Percentiles rank a stretch among this genome's conserved stretches.
Evolutionary conservation across 2,888 invertebrate genomes (phyloP).

Genomic region (Athripsodes cinereus): DNA sequence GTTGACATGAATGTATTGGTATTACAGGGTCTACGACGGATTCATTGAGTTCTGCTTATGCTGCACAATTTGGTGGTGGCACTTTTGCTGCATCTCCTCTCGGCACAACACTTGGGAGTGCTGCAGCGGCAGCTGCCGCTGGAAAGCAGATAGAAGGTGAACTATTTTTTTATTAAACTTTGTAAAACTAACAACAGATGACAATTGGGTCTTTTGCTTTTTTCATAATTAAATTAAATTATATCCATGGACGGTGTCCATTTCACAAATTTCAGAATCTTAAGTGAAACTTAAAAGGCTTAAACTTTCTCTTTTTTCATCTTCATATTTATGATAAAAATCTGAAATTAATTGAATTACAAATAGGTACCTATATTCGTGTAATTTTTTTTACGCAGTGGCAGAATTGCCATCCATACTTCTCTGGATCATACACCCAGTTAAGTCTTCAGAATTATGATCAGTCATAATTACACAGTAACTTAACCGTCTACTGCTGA

Average conservation of each 20-base stretch:
- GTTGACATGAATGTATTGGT: no score
- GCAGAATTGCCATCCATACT: no score
- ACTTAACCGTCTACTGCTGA: no score
- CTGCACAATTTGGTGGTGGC: conserved; percentile 56
- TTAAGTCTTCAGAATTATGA: no score
- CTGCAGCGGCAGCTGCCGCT: conserved; percentile 72
- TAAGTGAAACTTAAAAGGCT: not conserved
- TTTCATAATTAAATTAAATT: not conserved
- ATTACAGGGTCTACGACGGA: conserved; percentile 54
- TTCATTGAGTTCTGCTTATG: conserved; percentile 54
- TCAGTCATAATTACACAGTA: no score
- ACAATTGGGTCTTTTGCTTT: no score
- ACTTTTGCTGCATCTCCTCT: conserved; percentile 58
- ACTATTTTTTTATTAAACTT: conserved; percentile 7
- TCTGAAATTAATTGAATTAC: no score
- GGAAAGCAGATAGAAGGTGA: conserved; percentile 89
- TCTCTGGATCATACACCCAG: no score
- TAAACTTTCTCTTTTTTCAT: not conserved
- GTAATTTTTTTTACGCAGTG: no score
- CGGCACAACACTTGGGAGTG: conserved; percentile 61
- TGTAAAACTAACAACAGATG: no score
- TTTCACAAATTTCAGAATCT: not conserved
- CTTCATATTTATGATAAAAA: not conserved
- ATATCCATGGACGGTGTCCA: no score
- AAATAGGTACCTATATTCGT: no score